Evolutionary conservation across 1,140 invertebrate genomes (phyloP).

Genomic region (Rhopalosiphum padi): DNA sequence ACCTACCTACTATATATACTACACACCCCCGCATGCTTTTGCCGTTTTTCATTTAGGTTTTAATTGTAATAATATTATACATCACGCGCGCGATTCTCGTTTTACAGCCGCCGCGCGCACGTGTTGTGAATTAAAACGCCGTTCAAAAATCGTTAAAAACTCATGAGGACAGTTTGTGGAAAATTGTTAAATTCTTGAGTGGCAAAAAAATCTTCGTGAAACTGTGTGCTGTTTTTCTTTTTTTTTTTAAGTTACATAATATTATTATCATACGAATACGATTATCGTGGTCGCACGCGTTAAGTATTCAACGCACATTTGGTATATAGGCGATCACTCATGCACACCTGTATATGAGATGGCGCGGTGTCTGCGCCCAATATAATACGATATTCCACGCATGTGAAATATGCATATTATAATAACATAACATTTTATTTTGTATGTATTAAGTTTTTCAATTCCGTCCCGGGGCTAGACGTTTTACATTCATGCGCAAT

Average conservation of each 20-base stretch:
- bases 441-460: not conserved
- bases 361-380: not conserved
- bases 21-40: no score
- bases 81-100: not conserved
- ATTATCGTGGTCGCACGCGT: not conserved
- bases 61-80: constrained; percentile 19
- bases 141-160: not conserved
- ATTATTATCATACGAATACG: not conserved
- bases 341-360: not conserved
- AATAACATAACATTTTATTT: not conserved
- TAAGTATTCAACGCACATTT: not conserved
- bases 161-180: not conserved
- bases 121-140: not conserved
- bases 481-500: not conserved
- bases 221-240: not conserved
- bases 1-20: not conserved
- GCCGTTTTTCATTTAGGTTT: constrained; percentile 6
- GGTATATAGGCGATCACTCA: not conserved
- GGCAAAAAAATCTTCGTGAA: not conserved
- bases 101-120: not conserved
- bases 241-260: not conserved
- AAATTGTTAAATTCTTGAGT: not conserved
- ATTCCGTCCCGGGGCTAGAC: not conserved
- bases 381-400: not conserved
- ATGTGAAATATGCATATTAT: not conserved